Percentiles rank a stretch among this genome's conserved stretches.
phyloP scores from a whole-genome alignment of 2,797 vertebrate species.

The Falco concolor region DNA sequence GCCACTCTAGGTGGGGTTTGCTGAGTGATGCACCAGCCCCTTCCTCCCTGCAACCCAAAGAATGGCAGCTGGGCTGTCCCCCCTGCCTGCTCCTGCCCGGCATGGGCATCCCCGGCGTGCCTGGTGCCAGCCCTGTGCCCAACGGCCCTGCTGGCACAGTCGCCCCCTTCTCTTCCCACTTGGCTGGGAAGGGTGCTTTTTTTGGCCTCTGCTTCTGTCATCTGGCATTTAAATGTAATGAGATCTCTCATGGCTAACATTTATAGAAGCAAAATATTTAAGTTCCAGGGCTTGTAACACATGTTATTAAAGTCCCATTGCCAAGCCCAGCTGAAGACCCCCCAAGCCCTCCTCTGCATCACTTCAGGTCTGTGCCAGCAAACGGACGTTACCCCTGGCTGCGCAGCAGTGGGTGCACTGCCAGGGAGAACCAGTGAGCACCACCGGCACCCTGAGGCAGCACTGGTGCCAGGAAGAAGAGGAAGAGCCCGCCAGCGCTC shows the following conservation, averaged over 20 bases:
- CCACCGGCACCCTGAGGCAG: fast-evolving
- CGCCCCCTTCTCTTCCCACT: conserved; percentile 45
- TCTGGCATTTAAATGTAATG: conserved; percentile 71
- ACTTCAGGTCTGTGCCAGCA: fast-evolving
- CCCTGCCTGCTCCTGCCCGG: fast-evolving
- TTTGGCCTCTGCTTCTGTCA: conserved; percentile 72
- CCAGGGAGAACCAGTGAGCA: fast-evolving
- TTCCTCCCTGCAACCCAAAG: fast-evolving
- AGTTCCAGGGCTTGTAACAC: conserved; percentile 51
- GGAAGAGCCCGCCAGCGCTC: not conserved
- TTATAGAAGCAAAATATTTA: conserved; percentile 68
- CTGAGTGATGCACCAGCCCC: fast-evolving
- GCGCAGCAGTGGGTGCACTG: fast-evolving
- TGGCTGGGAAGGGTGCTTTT: conserved; percentile 64
- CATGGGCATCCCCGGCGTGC: fast-evolving
- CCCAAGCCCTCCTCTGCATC: not conserved
- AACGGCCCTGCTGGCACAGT: conserved; percentile 26
- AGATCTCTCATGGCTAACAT: conserved; percentile 64
- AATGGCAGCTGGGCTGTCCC: fast-evolving
- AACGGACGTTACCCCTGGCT: fast-evolving
- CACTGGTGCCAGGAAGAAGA: not conserved
- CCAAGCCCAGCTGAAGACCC: conserved; percentile 47
- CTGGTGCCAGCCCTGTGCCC: not conserved
- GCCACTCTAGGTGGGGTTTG: fast-evolving
- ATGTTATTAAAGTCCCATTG: not conserved